Evolutionary conservation across 2,888 invertebrate species (phyloP).

Genomic region (Onchidella celtica): DNA sequence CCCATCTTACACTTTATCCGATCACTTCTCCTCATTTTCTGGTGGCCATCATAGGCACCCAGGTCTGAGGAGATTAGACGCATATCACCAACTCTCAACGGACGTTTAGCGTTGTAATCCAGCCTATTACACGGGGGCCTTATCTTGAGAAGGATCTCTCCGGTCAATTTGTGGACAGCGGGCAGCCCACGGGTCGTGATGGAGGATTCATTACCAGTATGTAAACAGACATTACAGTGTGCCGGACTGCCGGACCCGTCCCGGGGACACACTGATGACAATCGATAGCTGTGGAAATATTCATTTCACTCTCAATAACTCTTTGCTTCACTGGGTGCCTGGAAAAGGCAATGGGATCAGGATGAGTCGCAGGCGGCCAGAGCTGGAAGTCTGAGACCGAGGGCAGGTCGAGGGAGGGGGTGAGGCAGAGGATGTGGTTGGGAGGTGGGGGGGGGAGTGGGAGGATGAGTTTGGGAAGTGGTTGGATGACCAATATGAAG

Average conservation of each 20-base stretch:
- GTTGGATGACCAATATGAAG: too few relatives aligned
- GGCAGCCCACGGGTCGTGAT: conserved; percentile 35
- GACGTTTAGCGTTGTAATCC: conserved; percentile 14
- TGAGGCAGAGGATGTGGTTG: neutral
- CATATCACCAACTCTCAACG: conserved; percentile 14
- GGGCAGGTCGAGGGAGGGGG: neutral
- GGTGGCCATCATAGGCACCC: neutral
- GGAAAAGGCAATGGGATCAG: neutral
- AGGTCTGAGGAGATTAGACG: conserved; percentile 15
- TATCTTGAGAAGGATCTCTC: conserved; percentile 13
- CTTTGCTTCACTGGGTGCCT: too few relatives aligned
- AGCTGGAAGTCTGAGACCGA: neutral
- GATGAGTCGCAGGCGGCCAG: neutral
- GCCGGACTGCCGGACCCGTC: neutral
- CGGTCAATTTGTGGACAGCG: conserved; percentile 49
- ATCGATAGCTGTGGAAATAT: conserved; percentile 36
- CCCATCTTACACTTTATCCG: too few relatives aligned
- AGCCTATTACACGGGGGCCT: conserved; percentile 14
- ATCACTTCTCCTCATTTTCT: neutral
- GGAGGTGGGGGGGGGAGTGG: neutral
- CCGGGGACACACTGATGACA: neutral
- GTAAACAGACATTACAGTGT: conserved; percentile 54
- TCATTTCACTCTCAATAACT: neutral
- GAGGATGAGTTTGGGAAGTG: neutral
- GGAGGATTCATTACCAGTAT: conserved; percentile 55